Base-by-base conservation (phyloP, 2,797 vertebrate genomes). In the Centroberyx gerrardi region DNA sequence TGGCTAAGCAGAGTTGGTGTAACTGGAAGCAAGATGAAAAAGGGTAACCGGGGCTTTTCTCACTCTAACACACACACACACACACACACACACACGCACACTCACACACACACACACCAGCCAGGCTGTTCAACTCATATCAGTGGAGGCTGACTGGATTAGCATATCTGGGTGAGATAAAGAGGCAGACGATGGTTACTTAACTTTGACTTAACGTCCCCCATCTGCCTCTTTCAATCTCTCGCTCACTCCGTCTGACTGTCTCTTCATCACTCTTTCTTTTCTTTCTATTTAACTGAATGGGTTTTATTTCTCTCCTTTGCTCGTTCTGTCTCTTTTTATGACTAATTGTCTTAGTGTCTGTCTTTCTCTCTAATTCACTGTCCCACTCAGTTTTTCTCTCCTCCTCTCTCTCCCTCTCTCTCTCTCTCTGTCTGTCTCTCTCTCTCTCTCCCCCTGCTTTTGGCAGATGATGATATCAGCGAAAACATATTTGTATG, bases 121-220 rank as follows among this genome's bases (percentile, higher is more conserved):
- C 72, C 85, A 87, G 84, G 88, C 88, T 91, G 85, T 88, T 90
- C 85, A 89, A 91, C 81, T 89, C 87, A 85, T 92, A 92, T 93
- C 91, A 92, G 86, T 84, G 90, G 85, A 87, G 85, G 76, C 87
- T 91, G 83, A 87, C 81, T 82, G 88, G 90, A 94, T 94, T 93
- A 93, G 82, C 90, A 91, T 93, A 92, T 93, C 84, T 91, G 87
- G 88, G 79, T 87, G 87, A 93, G 91, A 93, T 93, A 92, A 92
- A 90, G 87, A 89, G 87, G 87, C 90, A 91, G 88, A 92, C 74
- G 87, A 90, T 86, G 88, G 90, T 93, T 93, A 90, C 91, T 92
- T 92, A 90, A 93, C 90, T 93, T 93, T 90, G 92, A 92, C 88
- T 93, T 93, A 92, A 90, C 92, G 82, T 88, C 78, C 72, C 85